Evolutionary conservation across 37 sponge, comb jelly and placozoan species (phyloP).

Genomic region (Oopsacas minuta): DNA sequence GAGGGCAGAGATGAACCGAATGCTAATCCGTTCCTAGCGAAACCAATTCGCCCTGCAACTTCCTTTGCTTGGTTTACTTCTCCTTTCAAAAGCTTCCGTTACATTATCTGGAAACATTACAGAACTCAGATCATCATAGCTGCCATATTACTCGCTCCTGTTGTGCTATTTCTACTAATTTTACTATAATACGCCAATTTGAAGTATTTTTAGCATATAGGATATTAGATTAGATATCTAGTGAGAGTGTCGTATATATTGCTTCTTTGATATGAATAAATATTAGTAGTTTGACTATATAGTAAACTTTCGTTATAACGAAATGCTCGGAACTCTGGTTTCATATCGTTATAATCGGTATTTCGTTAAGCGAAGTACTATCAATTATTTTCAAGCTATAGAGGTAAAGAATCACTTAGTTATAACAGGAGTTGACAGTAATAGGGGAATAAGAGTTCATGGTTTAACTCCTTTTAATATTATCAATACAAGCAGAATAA

Average conservation of each 20-base stretch:
- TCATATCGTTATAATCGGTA: no score
- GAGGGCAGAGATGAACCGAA: slow-evolving; percentile 39
- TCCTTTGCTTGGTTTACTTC: slow-evolving; percentile 45
- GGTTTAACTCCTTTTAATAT: no score
- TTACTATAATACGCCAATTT: neutral
- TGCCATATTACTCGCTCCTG: slow-evolving; percentile 43
- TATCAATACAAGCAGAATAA: no score
- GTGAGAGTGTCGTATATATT: neutral
- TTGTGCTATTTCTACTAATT: slow-evolving; percentile 60
- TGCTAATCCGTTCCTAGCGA: slow-evolving; percentile 31
- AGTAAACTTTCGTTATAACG: no score
- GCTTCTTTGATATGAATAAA: no score
- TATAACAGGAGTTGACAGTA: no score
- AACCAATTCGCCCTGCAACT: slow-evolving; percentile 37
- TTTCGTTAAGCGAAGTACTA: no score
- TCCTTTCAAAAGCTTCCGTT: slow-evolving; percentile 26
- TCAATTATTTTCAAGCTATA: no score
- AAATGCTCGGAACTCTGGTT: no score
- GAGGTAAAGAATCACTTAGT: no score
- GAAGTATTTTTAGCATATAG: neutral
- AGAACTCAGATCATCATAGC: slow-evolving; percentile 66
- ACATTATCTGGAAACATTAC: slow-evolving; percentile 32
- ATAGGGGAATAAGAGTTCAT: no score
- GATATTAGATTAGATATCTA: neutral
- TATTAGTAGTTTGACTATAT: no score